Conservation (phyloP, 2,113 vertebrate genomes). For the Patagioenas fasciata region DNA sequence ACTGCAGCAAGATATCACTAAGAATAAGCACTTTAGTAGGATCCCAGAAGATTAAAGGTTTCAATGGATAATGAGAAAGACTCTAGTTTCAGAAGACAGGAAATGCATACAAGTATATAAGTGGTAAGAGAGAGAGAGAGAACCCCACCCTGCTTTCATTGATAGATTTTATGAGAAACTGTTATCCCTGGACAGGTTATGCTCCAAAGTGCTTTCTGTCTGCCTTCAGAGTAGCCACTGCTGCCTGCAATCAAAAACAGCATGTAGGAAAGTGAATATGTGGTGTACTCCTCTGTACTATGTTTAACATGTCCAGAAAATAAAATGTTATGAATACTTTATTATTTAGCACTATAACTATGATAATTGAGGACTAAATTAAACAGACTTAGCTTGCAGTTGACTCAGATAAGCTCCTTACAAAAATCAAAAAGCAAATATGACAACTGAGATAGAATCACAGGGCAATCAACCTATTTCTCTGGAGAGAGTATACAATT, state of each 20-base stretch:
- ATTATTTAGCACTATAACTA: neutral
- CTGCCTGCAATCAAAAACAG: neutral
- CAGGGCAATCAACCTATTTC: neutral
- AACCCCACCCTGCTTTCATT: neutral
- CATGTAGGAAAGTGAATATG: neutral
- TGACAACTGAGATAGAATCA: neutral
- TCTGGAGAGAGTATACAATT: neutral
- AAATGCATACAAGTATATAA: neutral
- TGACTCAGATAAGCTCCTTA: neutral
- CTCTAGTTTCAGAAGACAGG: neutral
- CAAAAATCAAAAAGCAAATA: neutral
- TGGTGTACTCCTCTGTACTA: neutral
- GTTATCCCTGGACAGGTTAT: neutral
- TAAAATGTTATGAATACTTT: neutral
- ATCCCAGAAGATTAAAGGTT: neutral
- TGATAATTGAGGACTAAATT: neutral
- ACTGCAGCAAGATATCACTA: neutral
- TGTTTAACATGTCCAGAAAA: neutral
- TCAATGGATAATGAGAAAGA: neutral
- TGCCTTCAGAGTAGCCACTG: neutral
- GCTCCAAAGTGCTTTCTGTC: neutral
- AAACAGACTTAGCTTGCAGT: neutral
- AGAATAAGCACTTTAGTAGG: neutral
- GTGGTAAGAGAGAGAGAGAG: neutral
- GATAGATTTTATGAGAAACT: neutral